Percentiles rank a stretch among this genome's conserved stretches.
Conservation (phyloP, 2,888 invertebrate species). For the Epinotia ramella region DNA sequence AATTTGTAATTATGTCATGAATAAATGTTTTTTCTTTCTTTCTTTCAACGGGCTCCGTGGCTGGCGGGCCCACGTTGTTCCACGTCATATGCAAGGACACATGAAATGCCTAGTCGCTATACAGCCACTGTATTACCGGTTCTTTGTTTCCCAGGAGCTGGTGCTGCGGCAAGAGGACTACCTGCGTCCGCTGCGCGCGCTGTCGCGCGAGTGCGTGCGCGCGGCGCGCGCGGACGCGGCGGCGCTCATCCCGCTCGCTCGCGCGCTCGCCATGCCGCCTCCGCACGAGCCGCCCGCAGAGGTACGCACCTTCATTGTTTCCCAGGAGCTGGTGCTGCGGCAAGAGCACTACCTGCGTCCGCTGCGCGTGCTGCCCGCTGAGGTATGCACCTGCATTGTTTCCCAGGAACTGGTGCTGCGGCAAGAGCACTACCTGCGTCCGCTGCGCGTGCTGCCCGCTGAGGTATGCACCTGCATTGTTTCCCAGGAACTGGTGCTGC, state of each 20-base stretch:
- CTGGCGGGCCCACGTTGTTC: no score
- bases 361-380: conserved; percentile 87
- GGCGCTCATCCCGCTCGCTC: conserved; percentile 91
- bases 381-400: no score
- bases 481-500: conserved; percentile 80
- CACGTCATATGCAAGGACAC: no score
- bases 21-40: no score
- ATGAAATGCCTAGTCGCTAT: no score
- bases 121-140: no score
- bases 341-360: conserved; percentile 97
- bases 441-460: conserved; percentile 59
- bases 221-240: conserved; percentile 92
- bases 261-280: conserved; percentile 89
- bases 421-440: no score
- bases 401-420: no score
- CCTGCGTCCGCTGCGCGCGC: conserved; percentile 92
- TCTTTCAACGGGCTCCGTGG: no score
- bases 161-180: conserved; percentile 96
- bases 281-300: conserved; percentile 86
- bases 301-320: conserved; percentile 58
- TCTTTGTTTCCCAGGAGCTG: conserved; percentile 93
- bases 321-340: conserved; percentile 91
- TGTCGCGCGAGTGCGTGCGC: conserved; percentile 95
- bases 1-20: no score
- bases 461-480: conserved; percentile 66